Percentiles rank a stretch among this genome's conserved stretches.
phyloP scores from a whole-genome alignment of 2,113 vertebrate species.

The Irena cyanogastra region DNA sequence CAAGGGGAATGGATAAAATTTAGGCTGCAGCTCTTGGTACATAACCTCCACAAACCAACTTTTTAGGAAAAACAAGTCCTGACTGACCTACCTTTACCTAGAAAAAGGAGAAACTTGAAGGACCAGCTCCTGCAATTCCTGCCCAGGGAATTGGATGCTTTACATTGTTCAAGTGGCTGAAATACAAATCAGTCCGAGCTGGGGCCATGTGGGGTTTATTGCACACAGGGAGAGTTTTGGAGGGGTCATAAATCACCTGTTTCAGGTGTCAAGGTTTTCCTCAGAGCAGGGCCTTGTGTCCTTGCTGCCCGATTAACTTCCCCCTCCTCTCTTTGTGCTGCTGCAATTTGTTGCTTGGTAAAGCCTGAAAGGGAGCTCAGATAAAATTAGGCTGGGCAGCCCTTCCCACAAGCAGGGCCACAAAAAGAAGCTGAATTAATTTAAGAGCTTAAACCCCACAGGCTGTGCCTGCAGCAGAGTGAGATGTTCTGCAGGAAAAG shows the following conservation, averaged over 20 bases:
- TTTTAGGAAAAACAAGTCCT: neutral
- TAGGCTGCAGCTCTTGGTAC: neutral
- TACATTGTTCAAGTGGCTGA: neutral
- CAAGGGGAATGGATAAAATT: neutral
- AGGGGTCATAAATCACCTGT: conserved; percentile 42
- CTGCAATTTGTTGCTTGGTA: neutral
- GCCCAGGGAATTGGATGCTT: neutral
- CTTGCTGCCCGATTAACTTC: conserved; percentile 22
- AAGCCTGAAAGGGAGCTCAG: neutral
- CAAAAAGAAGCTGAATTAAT: neutral
- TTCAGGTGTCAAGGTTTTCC: conserved; percentile 28
- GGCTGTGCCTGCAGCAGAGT: neutral
- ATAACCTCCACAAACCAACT: neutral
- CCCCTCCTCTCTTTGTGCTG: neutral
- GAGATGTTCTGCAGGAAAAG: neutral
- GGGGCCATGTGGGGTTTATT: conserved; percentile 22
- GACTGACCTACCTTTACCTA: neutral
- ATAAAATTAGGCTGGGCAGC: neutral
- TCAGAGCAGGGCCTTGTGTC: neutral
- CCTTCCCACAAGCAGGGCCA: neutral
- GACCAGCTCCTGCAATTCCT: neutral
- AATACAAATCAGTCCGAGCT: neutral
- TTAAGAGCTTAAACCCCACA: neutral
- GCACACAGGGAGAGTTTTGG: neutral
- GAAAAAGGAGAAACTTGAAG: neutral